These are phyloP conservation scores for Chrysemys picta DNA, from an alignment of 2,113 vertebrate genomes.

Conservation along the genomic window DNA sequence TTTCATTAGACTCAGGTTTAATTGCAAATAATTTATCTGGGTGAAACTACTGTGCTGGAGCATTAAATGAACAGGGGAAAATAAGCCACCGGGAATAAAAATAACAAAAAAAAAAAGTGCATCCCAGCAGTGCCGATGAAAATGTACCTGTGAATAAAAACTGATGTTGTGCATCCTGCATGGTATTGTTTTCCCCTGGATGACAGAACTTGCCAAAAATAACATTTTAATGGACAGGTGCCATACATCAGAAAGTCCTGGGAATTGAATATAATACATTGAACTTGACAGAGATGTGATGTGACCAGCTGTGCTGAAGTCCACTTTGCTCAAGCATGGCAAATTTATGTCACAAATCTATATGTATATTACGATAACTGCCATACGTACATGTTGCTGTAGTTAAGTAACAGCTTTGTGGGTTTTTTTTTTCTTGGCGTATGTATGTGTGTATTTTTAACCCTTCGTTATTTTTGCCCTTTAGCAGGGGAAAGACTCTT, in stretches of 20 bases:
- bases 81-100: accelerated
- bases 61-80: neutral
- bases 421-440: neutral
- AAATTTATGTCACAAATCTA: neutral
- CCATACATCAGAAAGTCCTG: neutral
- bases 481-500: neutral
- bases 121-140: neutral
- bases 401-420: neutral
- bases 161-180: neutral
- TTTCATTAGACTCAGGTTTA: neutral
- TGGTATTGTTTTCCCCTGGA: neutral
- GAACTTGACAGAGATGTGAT: neutral
- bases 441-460: accelerated
- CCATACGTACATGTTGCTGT: accelerated
- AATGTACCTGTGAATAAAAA: neutral
- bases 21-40: neutral
- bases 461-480: neutral
- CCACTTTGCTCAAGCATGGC: neutral
- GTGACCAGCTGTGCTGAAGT: neutral
- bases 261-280: neutral
- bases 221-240: neutral
- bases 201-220: neutral
- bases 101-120: neutral
- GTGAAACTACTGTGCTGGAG: neutral
- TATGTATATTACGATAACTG: neutral